Conservation (phyloP, 2,797 vertebrate species). For the Falco novaeseelandiae region DNA sequence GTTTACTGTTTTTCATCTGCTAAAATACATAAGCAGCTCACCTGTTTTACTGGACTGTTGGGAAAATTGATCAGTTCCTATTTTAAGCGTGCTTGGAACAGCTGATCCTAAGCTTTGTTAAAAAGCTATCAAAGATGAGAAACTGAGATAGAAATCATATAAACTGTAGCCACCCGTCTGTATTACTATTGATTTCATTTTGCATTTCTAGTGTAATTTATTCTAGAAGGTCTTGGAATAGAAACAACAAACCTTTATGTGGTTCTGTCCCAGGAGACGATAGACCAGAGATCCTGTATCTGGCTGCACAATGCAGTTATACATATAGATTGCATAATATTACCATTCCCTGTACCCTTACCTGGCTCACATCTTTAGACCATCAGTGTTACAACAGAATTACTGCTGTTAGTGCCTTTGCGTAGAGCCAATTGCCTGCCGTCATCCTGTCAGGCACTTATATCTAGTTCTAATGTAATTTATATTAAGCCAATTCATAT, state of each 20-base stretch:
- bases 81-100: not conserved
- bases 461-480: conserved; percentile 26
- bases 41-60: not conserved
- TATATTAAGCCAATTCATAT: conserved; percentile 47
- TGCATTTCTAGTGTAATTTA: not conserved
- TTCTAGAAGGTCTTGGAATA: not conserved
- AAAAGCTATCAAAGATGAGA: not conserved
- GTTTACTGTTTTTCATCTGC: not conserved
- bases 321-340: not conserved
- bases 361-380: not conserved
- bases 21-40: not conserved
- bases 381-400: not conserved
- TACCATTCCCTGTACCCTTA: not conserved
- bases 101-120: not conserved
- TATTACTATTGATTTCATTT: conserved; percentile 9
- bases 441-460: conserved; percentile 38
- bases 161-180: not conserved
- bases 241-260: not conserved
- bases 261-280: not conserved
- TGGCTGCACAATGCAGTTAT: not conserved
- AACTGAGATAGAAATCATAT: not conserved
- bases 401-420: not conserved
- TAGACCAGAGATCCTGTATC: not conserved
- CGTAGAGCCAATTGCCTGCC: not conserved
- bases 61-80: not conserved